Evolutionary conservation across 35 echinoderm and acorn worm genomes (phyloP).

Genomic region (Acanthaster planci): DNA sequence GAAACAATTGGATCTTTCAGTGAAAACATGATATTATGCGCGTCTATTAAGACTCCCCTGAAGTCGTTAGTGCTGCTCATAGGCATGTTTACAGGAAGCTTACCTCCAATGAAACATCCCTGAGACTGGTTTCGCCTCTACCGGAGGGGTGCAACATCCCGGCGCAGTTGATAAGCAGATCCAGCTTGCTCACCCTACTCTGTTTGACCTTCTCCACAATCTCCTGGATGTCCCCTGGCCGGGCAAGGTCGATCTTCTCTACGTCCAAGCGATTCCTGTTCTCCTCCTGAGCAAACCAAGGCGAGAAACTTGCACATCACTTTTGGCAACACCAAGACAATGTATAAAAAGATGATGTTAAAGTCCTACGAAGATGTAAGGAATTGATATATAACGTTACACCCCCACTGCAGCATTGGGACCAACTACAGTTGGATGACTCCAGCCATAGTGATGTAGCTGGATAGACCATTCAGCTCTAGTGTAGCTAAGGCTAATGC

Average conservation of each 20-base stretch:
- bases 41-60: too few species aligned
- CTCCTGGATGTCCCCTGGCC: slow-evolving; percentile 54
- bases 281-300: not conserved
- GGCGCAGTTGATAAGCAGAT: slow-evolving; percentile 84
- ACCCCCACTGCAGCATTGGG: too few species aligned
- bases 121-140: slow-evolving; percentile 85
- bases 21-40: too few species aligned
- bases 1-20: too few species aligned
- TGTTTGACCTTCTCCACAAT: slow-evolving; percentile 43
- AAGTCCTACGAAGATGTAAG: too few species aligned
- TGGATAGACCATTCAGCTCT: too few species aligned
- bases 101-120: slow-evolving; percentile 82
- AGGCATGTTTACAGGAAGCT: not conserved
- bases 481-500: too few species aligned
- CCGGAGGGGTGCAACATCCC: slow-evolving; percentile 83
- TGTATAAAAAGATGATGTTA: too few species aligned
- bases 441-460: too few species aligned
- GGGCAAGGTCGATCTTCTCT: slow-evolving; percentile 63
- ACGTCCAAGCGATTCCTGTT: slow-evolving; percentile 50
- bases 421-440: too few species aligned
- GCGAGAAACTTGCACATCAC: not conserved
- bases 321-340: not conserved
- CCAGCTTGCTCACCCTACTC: slow-evolving; percentile 42
- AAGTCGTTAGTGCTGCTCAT: too few species aligned
- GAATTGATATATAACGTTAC: too few species aligned